These are phyloP conservation scores for Sakesphorus luctuosus DNA, from an alignment of 2,113 vertebrate species.

Conservation along the genomic window DNA sequence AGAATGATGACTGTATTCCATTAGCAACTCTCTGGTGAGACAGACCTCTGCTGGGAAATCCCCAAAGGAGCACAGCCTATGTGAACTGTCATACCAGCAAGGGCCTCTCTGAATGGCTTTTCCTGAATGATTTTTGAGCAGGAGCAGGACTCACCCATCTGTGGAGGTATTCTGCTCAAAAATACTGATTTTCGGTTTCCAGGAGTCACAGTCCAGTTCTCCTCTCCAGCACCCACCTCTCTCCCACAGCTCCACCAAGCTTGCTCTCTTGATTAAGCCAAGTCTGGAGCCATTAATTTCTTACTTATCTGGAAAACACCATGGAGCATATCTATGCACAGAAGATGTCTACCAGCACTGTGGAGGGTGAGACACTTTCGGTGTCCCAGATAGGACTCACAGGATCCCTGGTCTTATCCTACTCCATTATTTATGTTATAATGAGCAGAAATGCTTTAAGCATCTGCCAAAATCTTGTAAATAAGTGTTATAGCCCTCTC, in stretches of 20 bases:
- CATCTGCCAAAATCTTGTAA: not conserved
- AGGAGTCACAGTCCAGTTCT: not conserved
- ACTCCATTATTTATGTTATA: not conserved
- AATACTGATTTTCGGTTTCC: not conserved
- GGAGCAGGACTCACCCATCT: not conserved
- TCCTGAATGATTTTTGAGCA: not conserved
- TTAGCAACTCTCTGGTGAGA: not conserved
- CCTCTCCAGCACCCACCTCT: not conserved
- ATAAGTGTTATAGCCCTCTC: not conserved
- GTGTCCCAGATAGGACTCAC: not conserved
- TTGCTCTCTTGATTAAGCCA: not conserved
- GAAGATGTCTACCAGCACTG: not conserved
- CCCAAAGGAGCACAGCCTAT: fast-evolving
- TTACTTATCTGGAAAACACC: not conserved
- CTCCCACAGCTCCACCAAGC: not conserved
- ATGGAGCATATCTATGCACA: not conserved
- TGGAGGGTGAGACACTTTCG: not conserved
- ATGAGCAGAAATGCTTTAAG: not conserved
- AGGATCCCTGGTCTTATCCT: not conserved
- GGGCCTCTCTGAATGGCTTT: not conserved
- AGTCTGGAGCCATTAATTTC: not conserved
- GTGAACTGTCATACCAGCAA: not conserved
- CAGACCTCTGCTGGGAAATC: not conserved
- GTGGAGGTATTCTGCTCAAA: not conserved
- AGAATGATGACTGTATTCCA: not conserved